Percentiles rank a stretch among this genome's conserved stretches.
Evolutionary conservation across 2,797 vertebrate species (phyloP).

Genomic region (Orientallactaga sibirica): DNA sequence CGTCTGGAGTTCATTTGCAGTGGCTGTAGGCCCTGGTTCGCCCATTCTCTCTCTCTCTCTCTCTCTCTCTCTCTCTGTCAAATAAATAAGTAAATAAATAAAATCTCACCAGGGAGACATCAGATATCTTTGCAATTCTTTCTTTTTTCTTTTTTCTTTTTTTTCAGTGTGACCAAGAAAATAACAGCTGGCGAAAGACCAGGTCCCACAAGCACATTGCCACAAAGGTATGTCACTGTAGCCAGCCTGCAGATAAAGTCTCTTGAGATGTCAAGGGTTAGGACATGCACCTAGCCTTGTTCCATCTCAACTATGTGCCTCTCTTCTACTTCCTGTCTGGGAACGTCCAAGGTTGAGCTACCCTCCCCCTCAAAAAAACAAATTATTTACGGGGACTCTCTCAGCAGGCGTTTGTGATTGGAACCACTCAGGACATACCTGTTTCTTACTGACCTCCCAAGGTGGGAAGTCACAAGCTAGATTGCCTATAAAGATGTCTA

Average conservation of each 20-base stretch:
- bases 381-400: slow-evolving; percentile 38
- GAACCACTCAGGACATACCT: background rate
- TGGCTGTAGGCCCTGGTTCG: background rate
- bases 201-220: background rate
- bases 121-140: background rate
- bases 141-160: no score
- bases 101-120: background rate
- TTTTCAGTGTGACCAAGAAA: background rate
- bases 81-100: background rate
- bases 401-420: background rate
- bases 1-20: no score
- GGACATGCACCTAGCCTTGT: background rate
- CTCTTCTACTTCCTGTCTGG: background rate
- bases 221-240: background rate
- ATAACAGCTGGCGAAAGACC: background rate
- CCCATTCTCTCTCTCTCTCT: no score
- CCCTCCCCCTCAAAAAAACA: background rate
- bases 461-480: slow-evolving; percentile 22
- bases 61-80: no score
- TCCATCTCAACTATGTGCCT: background rate
- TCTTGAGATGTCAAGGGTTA: background rate
- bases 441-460: background rate
- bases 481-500: slow-evolving; percentile 49
- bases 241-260: background rate
- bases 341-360: background rate